A percentile compares a stretch with the other conserved stretches of the same genome.
These are phyloP conservation scores for Schmidtea mediterranea DNA, from an alignment of 1,140 invertebrate species.

Conservation along the genomic window DNA sequence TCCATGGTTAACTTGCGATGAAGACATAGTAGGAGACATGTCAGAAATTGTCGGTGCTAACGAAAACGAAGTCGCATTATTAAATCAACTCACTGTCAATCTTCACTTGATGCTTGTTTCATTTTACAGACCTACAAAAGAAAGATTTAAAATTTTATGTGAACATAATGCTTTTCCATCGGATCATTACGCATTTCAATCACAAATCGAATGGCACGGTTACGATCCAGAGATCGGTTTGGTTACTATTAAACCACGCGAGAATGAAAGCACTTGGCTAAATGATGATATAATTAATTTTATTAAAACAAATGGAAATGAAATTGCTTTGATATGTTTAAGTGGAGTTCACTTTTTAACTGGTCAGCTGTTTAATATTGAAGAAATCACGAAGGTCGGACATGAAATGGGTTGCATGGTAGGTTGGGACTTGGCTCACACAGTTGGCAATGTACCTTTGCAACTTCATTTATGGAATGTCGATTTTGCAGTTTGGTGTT, in stretches of 20 bases:
- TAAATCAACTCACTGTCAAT: conserved; percentile 35
- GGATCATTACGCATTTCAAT: conserved; percentile 35
- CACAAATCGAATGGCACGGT: conserved; percentile 32
- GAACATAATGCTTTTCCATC: conserved; percentile 36
- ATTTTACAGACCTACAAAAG: conserved; percentile 33
- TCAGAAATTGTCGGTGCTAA: conserved; percentile 17
- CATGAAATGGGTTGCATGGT: conserved; percentile 33
- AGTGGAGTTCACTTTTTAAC: conserved; percentile 38
- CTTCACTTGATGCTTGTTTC: conserved; percentile 30
- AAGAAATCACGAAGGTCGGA: conserved; percentile 29
- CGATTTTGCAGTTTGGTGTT: conserved; percentile 40
- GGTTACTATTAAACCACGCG: conserved; percentile 29
- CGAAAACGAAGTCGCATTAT: conserved; percentile 28
- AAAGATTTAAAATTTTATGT: conserved; percentile 33
- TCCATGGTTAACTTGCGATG: conserved; percentile 31
- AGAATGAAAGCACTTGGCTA: conserved; percentile 29
- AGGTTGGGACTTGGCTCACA: conserved; percentile 38
- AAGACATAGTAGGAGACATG: conserved; percentile 21
- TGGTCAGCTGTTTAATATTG: conserved; percentile 35
- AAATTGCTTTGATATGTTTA: conserved; percentile 33
- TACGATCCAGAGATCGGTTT: conserved; percentile 28
- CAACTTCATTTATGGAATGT: conserved; percentile 36
- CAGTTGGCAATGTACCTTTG: conserved; percentile 34
- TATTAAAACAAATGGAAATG: conserved; percentile 31
- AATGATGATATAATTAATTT: conserved; percentile 32